A percentile compares a stretch with the other conserved stretches of the same genome.
phyloP scores from a whole-genome alignment of 2,113 vertebrate genomes.

The Eulemur macaco region DNA sequence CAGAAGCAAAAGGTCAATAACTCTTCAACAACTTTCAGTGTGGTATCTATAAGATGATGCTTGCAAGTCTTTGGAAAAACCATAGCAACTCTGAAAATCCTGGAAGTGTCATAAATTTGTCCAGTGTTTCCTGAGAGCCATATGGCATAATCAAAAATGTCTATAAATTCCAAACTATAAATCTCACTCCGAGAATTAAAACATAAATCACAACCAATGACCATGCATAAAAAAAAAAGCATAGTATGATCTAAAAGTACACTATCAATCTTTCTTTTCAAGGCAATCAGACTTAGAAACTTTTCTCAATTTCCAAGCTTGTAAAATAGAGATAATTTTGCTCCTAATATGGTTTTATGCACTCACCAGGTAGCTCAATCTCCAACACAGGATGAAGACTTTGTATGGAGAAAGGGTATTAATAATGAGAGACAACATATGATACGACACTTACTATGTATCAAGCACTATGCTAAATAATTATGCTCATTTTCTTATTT shows the following conservation, averaged over 20 bases:
- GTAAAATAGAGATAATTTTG: neutral
- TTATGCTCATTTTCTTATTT: neutral
- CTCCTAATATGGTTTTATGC: neutral
- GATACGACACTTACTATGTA: neutral
- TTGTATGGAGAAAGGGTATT: neutral
- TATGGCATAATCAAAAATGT: neutral
- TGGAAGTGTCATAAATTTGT: neutral
- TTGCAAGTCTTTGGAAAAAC: slow-evolving; percentile 11
- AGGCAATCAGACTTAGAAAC: neutral
- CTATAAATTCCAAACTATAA: neutral
- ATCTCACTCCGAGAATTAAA: slow-evolving; percentile 17
- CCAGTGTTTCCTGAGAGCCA: neutral
- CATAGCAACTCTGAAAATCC: neutral
- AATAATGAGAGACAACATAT: neutral
- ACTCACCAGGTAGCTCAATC: neutral
- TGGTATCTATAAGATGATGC: neutral
- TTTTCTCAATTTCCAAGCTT: slow-evolving; percentile 16
- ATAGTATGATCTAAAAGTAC: neutral
- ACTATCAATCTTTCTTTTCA: neutral
- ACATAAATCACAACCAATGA: neutral
- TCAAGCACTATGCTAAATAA: neutral
- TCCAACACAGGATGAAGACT: neutral
- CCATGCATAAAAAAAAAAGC: neutral
- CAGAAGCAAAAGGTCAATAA: neutral
- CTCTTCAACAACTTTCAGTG: neutral